Conservation (phyloP, 2,113 vertebrate genomes). For the Onychostoma macrolepis region DNA sequence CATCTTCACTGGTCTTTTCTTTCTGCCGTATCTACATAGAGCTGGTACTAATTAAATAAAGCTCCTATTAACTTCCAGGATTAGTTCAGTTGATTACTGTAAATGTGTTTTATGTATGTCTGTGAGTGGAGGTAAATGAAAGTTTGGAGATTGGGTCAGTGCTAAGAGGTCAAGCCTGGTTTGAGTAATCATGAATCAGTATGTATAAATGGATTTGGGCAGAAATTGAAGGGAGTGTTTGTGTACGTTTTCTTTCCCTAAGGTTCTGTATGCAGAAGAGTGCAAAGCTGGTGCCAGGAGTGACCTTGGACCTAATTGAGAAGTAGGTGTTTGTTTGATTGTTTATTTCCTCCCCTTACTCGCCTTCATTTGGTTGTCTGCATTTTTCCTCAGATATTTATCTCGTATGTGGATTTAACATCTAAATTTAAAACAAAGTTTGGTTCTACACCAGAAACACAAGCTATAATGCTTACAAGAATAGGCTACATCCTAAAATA, state of each 20-base stretch:
- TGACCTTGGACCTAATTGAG: conserved; percentile 97
- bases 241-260: conserved; percentile 3
- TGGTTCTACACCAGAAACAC: too few relatives aligned
- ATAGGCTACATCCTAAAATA: too few relatives aligned
- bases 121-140: not conserved
- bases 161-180: not conserved
- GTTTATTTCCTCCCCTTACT: not conserved
- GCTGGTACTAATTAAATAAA: not conserved
- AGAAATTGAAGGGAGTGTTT: not conserved
- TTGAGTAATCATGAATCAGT: not conserved
- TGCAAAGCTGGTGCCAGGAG: conserved; percentile 94
- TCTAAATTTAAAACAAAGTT: too few relatives aligned
- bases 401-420: too few relatives aligned
- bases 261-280: conserved; percentile 99
- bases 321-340: conserved; percentile 82
- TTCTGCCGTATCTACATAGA: too few relatives aligned
- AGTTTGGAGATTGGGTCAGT: not conserved
- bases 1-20: too few relatives aligned
- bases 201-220: not conserved
- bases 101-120: not conserved
- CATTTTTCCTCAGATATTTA: too few relatives aligned
- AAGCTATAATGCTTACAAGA: too few relatives aligned
- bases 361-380: not conserved
- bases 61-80: not conserved
- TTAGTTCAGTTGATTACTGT: not conserved